phyloP scores from a whole-genome alignment of 1,140 invertebrate genomes.

The Tigriopus japonicus region DNA sequence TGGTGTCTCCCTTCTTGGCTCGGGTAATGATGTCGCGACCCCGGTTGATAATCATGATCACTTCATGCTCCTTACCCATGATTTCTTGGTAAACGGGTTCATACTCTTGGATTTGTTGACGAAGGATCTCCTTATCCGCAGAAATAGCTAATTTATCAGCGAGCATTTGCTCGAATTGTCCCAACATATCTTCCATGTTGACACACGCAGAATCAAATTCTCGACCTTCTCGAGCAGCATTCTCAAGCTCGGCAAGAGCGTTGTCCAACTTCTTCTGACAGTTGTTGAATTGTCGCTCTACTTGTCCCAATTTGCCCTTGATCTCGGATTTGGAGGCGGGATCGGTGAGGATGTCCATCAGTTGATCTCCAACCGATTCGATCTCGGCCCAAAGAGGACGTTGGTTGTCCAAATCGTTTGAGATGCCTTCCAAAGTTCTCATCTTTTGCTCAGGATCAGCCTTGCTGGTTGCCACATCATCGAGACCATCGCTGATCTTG shows the following conservation, averaged over 20 bases:
- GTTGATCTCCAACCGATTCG: slow-evolving; percentile 59
- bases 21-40: slow-evolving; percentile 51
- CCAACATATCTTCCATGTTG: slow-evolving; percentile 67
- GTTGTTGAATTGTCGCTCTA: slow-evolving; percentile 61
- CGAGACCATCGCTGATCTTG: slow-evolving; percentile 61
- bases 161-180: slow-evolving; percentile 46
- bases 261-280: slow-evolving; percentile 73
- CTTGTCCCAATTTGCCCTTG: slow-evolving; percentile 57
- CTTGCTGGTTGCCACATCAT: slow-evolving; percentile 52
- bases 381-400: slow-evolving; percentile 65
- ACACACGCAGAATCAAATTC: slow-evolving; percentile 69
- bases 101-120: slow-evolving; percentile 65
- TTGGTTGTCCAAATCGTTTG: slow-evolving; percentile 67
- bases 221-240: slow-evolving; percentile 44
- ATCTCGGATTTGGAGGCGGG: slow-evolving; percentile 72
- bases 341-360: slow-evolving; percentile 75
- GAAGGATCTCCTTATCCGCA: slow-evolving; percentile 57
- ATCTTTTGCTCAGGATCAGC: slow-evolving; percentile 64
- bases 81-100: slow-evolving; percentile 65
- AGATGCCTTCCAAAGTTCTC: slow-evolving; percentile 54
- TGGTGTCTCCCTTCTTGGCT: slow-evolving; percentile 27
- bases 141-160: slow-evolving; percentile 60
- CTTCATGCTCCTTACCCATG: slow-evolving; percentile 71
- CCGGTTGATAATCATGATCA: slow-evolving; percentile 82
- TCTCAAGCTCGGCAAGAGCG: slow-evolving; percentile 72